Evolutionary conservation across 2,113 vertebrate genomes (phyloP), one percentile per base, ranked within the genome.

Genomic region (Crypturellus undulatus): DNA sequence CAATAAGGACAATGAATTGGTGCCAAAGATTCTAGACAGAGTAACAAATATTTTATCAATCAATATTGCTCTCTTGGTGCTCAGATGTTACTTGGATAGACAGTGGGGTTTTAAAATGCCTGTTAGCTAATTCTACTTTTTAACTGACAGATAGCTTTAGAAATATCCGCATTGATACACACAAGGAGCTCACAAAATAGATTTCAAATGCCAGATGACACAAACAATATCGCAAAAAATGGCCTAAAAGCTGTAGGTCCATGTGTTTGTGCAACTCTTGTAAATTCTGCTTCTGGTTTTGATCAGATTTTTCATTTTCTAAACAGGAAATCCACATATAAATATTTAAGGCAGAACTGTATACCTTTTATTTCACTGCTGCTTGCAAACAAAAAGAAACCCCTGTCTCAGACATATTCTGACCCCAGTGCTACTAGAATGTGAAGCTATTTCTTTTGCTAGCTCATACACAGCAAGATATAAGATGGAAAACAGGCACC

Each of bases 31-130:
- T 82, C 88, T 80, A 90, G 83, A 90, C 34, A 89, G 34, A 80
- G 26, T 3, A 93, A 94, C 77, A 95, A 93, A 92, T 94, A 93
- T 89, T 95, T 93, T 86, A 56, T 87, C 89, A 94, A 90, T 92
- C 72, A 94, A 71, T 95, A 94, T 16, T 60, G 51, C 19, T 79
- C 69, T 92, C 72, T 47, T 60, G 56, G 52, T 71, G 73, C 17
- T 86, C 51, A 81, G 79, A 94, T 58, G 34, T 14, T 89, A 64
- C 75, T 89, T 89, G 77, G 42, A 80, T 47, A 93, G 82, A 70
- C 20, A 45, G 34, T 83, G 73, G 16, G n/a, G 15, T 82, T 89
- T 73, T 70, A 56, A 94, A 92, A 91, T 10, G 20, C 63, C 85
- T 93, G 32, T 80, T 88, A 80, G 63, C 72, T 90, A 93, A 81